phyloP scores from a whole-genome alignment of 2,797 vertebrate species.

The Huso huso region DNA sequence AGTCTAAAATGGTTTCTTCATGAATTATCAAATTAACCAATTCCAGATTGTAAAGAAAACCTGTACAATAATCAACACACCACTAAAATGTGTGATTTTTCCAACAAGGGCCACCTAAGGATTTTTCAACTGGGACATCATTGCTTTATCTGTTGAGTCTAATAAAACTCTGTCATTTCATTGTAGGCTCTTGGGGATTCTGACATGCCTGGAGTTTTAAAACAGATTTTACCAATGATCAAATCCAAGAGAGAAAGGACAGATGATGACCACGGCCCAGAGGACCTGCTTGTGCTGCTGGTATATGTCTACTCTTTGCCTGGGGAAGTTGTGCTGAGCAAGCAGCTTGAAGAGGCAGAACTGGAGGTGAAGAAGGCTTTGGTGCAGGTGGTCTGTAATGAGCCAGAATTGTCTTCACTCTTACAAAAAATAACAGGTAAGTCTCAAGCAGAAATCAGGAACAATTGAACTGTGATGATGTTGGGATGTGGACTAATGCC shows the following conservation, averaged over 20 bases:
- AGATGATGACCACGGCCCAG: slow-evolving; percentile 61
- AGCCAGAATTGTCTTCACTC: slow-evolving; percentile 62
- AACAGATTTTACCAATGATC: slow-evolving; percentile 76
- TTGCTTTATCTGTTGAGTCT: background rate
- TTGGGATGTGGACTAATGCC: too few species aligned
- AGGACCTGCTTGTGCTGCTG: slow-evolving; percentile 81
- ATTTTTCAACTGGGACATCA: too few species aligned
- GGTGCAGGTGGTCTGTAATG: slow-evolving; percentile 59
- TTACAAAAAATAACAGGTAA: slow-evolving; percentile 79
- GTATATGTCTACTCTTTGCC: slow-evolving; percentile 84
- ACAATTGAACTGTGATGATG: too few species aligned
- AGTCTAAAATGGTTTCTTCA: too few species aligned
- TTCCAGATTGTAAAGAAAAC: too few species aligned
- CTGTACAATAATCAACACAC: too few species aligned
- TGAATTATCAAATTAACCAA: too few species aligned
- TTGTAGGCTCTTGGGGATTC: slow-evolving; percentile 73
- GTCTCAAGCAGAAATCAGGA: slow-evolving; percentile 20
- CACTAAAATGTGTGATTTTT: too few species aligned
- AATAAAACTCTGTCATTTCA: slow-evolving; percentile 8
- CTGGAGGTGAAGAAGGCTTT: slow-evolving; percentile 18
- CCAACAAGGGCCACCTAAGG: too few species aligned
- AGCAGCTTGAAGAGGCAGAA: slow-evolving; percentile 34
- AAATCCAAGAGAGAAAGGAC: slow-evolving; percentile 54
- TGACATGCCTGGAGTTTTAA: slow-evolving; percentile 66
- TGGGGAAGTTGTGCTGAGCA: slow-evolving; percentile 33